These are phyloP conservation scores for Trichonephila clavipes DNA, from an alignment of 1,140 invertebrate species.

Conservation along the genomic window DNA sequence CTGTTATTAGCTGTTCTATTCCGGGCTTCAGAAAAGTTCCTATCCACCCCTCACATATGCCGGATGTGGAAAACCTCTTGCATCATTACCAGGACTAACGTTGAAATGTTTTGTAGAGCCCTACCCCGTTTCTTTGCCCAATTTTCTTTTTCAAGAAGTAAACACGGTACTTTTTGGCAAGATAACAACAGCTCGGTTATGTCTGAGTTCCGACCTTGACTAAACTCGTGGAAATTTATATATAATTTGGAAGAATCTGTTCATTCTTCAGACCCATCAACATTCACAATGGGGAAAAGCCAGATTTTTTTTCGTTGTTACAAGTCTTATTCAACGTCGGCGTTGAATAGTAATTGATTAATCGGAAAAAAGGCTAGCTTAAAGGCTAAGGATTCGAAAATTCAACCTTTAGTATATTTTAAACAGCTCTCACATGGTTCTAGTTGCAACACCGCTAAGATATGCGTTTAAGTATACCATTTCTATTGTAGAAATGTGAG, in stretches of 20 bases:
- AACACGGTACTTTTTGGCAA: slow-evolving; percentile 42
- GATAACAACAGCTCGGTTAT: slow-evolving; percentile 12
- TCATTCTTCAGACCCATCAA: too few species aligned
- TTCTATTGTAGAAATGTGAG: too few species aligned
- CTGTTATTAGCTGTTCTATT: slow-evolving; percentile 71
- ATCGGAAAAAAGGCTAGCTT: too few species aligned
- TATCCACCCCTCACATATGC: slow-evolving; percentile 39
- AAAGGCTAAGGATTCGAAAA: too few species aligned
- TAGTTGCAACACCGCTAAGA: too few species aligned
- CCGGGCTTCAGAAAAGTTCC: not conserved
- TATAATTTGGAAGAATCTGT: not conserved
- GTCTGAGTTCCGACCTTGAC: slow-evolving; percentile 29
- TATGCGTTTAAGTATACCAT: too few species aligned
- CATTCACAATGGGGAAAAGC: too few species aligned
- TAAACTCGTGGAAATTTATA: not conserved
- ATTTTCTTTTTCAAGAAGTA: slow-evolving; percentile 34
- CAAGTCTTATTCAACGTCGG: too few species aligned
- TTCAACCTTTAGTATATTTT: too few species aligned
- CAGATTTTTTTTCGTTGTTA: too few species aligned
- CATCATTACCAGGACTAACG: slow-evolving; percentile 47
- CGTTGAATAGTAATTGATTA: too few species aligned
- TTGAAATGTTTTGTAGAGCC: slow-evolving; percentile 9
- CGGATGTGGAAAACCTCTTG: slow-evolving; percentile 67
- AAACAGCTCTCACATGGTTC: too few species aligned
- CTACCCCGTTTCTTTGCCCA: not conserved